Conservation (phyloP, 1,140 invertebrate species). For the Drosophila azteca region DNA sequence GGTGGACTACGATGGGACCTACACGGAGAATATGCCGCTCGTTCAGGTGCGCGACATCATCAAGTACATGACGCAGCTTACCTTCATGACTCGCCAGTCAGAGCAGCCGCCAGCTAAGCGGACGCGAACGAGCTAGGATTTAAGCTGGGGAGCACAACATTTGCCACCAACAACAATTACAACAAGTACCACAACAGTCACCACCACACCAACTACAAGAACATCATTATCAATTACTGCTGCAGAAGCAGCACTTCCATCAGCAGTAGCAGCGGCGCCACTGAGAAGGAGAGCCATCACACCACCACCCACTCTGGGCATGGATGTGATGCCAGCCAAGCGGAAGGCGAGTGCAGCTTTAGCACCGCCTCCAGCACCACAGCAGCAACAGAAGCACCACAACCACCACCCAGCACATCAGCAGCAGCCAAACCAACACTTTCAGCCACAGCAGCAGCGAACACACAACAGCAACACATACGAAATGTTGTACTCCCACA, state of each 20-base stretch:
- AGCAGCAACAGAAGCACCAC: constrained; percentile 24
- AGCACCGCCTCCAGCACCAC: constrained; percentile 63
- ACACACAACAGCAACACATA: constrained; percentile 60
- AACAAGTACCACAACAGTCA: constrained; percentile 24
- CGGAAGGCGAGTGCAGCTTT: constrained; percentile 24
- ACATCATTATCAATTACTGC: constrained; percentile 13
- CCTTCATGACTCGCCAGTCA: constrained; percentile 88
- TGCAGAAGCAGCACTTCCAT: constrained; percentile 16
- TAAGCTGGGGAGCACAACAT: constrained; percentile 84
- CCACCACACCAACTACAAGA: constrained; percentile 14
- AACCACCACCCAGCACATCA: constrained; percentile 11
- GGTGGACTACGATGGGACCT: constrained; percentile 89
- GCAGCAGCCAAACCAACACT: constrained; percentile 24
- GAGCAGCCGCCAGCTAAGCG: constrained; percentile 80
- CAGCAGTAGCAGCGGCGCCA: constrained; percentile 5
- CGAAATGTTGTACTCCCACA: constrained; percentile 84
- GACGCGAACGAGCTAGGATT: constrained; percentile 83
- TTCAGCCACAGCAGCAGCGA: constrained; percentile 37
- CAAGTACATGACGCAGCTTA: constrained; percentile 93
- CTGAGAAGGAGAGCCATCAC: constrained; percentile 35
- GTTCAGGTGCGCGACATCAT: constrained; percentile 92
- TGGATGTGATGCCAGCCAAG: constrained; percentile 22
- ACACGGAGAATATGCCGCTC: constrained; percentile 87
- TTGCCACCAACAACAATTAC: constrained; percentile 53
- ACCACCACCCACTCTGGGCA: constrained; percentile 24